Conservation (phyloP, 23 tunicate genomes). For the Ascidia mentula region DNA sequence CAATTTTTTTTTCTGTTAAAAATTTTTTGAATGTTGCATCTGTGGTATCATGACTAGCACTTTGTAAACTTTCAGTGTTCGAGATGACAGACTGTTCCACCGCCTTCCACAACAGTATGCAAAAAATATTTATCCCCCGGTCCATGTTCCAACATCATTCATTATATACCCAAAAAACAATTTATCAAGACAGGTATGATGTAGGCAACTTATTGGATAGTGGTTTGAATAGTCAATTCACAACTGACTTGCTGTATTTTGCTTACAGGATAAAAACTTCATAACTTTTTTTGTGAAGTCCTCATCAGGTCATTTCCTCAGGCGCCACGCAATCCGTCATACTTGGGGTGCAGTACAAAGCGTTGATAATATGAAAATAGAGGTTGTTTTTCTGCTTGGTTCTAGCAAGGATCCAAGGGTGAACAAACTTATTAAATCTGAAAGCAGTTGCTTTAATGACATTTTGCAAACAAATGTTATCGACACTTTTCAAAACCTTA, state of each 20-base stretch:
- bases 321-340: conserved; percentile 47
- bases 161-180: neutral
- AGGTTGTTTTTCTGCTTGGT: conserved; percentile 48
- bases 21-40: no score
- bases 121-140: neutral
- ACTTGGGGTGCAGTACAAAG: conserved; percentile 54
- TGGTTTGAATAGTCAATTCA: neutral
- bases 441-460: conserved; percentile 37
- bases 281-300: conserved; percentile 51
- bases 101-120: neutral
- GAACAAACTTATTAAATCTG: conserved; percentile 14
- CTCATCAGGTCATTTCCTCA: conserved; percentile 22
- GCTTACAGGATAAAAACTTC: neutral
- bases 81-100: neutral
- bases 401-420: neutral
- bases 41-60: no score
- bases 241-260: neutral
- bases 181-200: neutral
- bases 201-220: neutral
- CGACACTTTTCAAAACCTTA: conserved; percentile 34
- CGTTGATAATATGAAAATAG: conserved; percentile 15
- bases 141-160: neutral
- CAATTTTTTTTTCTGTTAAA: no score
- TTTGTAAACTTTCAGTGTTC: neutral
- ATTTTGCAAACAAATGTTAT: conserved; percentile 30